Conservation (phyloP, 2,797 vertebrate species). For the Babyrousa celebensis region DNA sequence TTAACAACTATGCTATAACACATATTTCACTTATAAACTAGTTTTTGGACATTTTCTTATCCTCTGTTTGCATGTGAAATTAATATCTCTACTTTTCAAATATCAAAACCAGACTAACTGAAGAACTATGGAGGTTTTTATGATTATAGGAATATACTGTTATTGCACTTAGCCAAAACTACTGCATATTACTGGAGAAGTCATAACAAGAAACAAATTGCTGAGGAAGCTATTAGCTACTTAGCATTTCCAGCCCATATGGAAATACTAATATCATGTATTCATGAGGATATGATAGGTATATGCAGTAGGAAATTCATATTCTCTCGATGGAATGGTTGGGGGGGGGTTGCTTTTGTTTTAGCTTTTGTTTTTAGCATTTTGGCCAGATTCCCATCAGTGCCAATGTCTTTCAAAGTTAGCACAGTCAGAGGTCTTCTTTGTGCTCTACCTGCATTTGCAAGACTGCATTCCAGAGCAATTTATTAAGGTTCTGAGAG, state of each 20-base stretch:
- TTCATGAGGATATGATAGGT: slow-evolving; percentile 1
- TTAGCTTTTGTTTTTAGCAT: slow-evolving; percentile 20
- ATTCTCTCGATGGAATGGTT: not conserved
- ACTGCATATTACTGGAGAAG: slow-evolving; percentile 53
- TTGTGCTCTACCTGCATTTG: not conserved
- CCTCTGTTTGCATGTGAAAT: slow-evolving; percentile 74
- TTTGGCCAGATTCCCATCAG: not conserved
- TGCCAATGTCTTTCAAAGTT: slow-evolving; percentile 29
- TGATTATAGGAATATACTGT: slow-evolving; percentile 54
- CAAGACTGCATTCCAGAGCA: not conserved
- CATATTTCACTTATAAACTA: slow-evolving; percentile 32
- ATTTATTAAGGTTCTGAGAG: not conserved
- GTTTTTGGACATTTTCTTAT: slow-evolving; percentile 58
- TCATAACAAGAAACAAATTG: slow-evolving; percentile 76
- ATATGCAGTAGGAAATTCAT: slow-evolving; percentile 53
- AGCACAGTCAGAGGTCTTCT: not conserved
- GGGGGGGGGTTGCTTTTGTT: not conserved
- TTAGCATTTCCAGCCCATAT: slow-evolving; percentile 58
- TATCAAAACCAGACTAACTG: slow-evolving; percentile 72
- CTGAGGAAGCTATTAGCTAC: slow-evolving; percentile 60
- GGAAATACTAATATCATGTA: slow-evolving; percentile 22
- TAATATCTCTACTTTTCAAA: slow-evolving; percentile 75
- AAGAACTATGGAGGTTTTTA: slow-evolving; percentile 68
- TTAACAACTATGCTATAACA: slow-evolving; percentile 46
- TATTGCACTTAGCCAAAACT: slow-evolving; percentile 76